phyloP scores from a whole-genome alignment of 2,113 vertebrate species.

The Ammodytes dubius region DNA sequence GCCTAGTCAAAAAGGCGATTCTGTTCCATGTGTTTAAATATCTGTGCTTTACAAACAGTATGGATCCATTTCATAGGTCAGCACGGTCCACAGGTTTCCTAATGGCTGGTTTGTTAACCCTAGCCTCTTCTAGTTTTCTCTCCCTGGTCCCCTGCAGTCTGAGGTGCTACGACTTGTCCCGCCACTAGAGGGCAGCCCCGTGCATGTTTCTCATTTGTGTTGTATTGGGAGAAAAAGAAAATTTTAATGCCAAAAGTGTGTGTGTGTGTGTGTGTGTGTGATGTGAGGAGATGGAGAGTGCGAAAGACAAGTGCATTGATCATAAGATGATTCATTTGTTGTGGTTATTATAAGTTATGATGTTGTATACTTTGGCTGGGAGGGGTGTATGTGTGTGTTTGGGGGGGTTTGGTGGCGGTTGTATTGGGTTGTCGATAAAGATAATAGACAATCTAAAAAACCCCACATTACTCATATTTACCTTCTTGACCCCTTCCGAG shows the following conservation, averaged over 20 bases:
- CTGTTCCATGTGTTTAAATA: slow-evolving; percentile 19
- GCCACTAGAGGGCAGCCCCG: slow-evolving; percentile 60
- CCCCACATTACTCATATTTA: slow-evolving; percentile 49
- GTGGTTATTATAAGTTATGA: slow-evolving; percentile 73
- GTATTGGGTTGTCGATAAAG: slow-evolving; percentile 54
- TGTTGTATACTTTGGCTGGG: slow-evolving; percentile 69
- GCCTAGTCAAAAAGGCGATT: slow-evolving; percentile 16
- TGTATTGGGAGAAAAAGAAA: slow-evolving; percentile 51
- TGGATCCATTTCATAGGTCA: slow-evolving; percentile 28
- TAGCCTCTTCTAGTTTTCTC: background rate
- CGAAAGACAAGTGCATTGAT: slow-evolving; percentile 46
- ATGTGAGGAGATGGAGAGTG: slow-evolving; percentile 14
- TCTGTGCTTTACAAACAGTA: slow-evolving; percentile 4
- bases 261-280: slow-evolving; percentile 53
- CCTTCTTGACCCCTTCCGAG: slow-evolving; percentile 59
- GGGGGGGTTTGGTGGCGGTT: slow-evolving; percentile 1
- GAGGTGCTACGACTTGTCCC: slow-evolving; percentile 71
- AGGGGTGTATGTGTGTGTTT: slow-evolving; percentile 24
- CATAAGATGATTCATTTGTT: slow-evolving; percentile 75
- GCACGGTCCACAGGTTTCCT: slow-evolving; percentile 26
- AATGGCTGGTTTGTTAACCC: slow-evolving; percentile 10
- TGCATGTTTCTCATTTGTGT: slow-evolving; percentile 71
- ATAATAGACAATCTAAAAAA: slow-evolving; percentile 55
- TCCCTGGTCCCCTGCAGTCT: slow-evolving; percentile 39
- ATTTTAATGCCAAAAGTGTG: slow-evolving; percentile 73